Conservation (phyloP, 2,888 invertebrate species). For the Argyresthia goedartella region DNA sequence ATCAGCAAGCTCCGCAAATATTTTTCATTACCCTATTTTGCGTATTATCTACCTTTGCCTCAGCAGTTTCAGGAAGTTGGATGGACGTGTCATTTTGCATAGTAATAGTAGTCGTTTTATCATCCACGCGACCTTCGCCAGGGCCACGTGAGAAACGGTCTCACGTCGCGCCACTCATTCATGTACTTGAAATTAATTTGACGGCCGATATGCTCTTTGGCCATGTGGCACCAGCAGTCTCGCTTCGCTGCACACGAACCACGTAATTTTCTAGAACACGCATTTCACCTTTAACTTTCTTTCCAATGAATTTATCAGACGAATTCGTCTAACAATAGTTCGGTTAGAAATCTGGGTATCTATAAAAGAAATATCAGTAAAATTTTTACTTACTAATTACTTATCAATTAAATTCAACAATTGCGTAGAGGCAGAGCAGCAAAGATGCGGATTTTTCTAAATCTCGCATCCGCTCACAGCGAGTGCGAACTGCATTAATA, state of each 20-base stretch:
- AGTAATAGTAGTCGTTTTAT: slow-evolving; percentile 1
- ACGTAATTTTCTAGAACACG: slow-evolving; percentile 31
- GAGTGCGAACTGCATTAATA: too few species aligned
- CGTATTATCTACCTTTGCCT: neutral
- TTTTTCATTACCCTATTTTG: neutral
- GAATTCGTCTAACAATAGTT: too few species aligned
- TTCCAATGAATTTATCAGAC: neutral
- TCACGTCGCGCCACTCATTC: slow-evolving; percentile 23
- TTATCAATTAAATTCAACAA: too few species aligned
- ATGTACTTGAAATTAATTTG: slow-evolving; percentile 53
- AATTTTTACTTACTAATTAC: too few species aligned
- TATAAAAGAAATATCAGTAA: too few species aligned
- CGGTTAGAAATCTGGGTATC: too few species aligned
- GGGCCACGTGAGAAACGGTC: slow-evolving; percentile 4
- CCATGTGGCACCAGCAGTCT: slow-evolving; percentile 53
- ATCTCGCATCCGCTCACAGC: too few species aligned
- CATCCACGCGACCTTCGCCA: slow-evolving; percentile 9
- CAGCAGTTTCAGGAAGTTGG: neutral
- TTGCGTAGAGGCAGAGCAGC: too few species aligned
- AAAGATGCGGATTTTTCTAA: too few species aligned
- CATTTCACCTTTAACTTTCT: slow-evolving; percentile 23
- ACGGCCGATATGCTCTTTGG: slow-evolving; percentile 56
- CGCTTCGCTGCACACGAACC: slow-evolving; percentile 39
- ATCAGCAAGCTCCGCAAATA: neutral
- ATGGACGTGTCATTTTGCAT: neutral